phyloP scores from a whole-genome alignment of 2,113 vertebrate species.

The Amphiprion percula region DNA sequence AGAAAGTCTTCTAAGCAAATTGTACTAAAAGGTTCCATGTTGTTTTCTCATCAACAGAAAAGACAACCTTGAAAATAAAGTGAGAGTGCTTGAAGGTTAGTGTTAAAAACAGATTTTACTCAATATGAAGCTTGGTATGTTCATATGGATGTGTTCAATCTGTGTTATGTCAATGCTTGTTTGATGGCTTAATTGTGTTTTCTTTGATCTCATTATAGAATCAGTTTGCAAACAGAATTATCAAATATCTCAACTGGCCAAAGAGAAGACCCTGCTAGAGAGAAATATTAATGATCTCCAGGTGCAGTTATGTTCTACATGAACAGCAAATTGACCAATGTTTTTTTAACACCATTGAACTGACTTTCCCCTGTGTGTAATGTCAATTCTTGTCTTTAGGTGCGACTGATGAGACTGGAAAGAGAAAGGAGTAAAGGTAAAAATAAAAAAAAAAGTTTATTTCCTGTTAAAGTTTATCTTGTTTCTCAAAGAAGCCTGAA shows the following conservation, averaged over 20 bases:
- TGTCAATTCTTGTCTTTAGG: conserved; percentile 77
- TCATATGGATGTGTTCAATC: not conserved
- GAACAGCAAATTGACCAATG: not conserved
- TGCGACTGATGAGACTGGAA: conserved; percentile 82
- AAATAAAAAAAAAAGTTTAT: not conserved
- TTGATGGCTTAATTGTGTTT: not conserved
- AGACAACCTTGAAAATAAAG: conserved; percentile 89
- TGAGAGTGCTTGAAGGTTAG: conserved; percentile 91
- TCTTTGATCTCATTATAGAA: conserved; percentile 78
- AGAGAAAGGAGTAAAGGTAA: conserved; percentile 88
- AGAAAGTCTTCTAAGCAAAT: not conserved
- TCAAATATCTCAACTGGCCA: conserved; percentile 87
- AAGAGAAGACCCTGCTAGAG: conserved; percentile 88
- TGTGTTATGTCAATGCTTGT: not conserved
- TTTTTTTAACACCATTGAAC: not conserved
- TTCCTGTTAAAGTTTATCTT: too few relatives aligned
- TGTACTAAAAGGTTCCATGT: not conserved
- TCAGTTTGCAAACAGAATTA: conserved; percentile 85
- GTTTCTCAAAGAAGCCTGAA: too few relatives aligned
- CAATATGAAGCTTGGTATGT: not conserved
- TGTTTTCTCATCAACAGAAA: conserved; percentile 84
- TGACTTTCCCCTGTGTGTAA: conserved; percentile 7
- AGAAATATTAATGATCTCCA: conserved; percentile 87
- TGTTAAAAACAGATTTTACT: not conserved
- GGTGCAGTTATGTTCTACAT: conserved; percentile 76